Base-by-base conservation (phyloP, 2,113 vertebrate species). In the Stigmatopora argus region DNA sequence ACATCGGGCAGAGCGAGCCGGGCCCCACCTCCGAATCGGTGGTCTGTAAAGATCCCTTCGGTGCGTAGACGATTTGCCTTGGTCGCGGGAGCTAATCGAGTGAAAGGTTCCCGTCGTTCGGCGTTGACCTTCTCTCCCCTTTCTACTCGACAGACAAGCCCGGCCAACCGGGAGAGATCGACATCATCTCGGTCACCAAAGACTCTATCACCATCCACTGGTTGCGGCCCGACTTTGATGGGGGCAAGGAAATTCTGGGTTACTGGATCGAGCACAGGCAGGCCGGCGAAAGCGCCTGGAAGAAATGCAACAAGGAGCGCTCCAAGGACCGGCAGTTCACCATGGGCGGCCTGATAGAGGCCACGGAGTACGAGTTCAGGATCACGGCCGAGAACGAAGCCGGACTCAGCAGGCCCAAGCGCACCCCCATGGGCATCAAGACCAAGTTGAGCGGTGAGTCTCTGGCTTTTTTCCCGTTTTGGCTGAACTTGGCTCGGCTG, bases 11-110 rank as follows among this genome's bases (percentile, higher is more conserved):
- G 66, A 95, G 97, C 47, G 97, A 98, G 80, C 89, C 94, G 64
- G 95, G 96, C 74, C 93, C 92, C 74, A 76, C 89, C 62, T 98
- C 97, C 55, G 97, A 99, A 60, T 86, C 93, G 47, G 91, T 95
- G 70, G 67, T 96, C 75, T 99, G 97, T 92, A 99, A 99, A 86
- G 97, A 99, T 95, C 97, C 97, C 74, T 99, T 98, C 52, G 96
- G 96, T 99, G 89, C 89, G 95, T 86, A 21, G 64, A 34, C 3
- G 2, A 52, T 4, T 14, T 3, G 9, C 34, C 1, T n/a, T 7
- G 1, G 2, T 13, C 11, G 5, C 5, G 23, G 23, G 14, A 56
- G 13, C 23, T 56, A 31, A 31, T 56, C 23, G 14, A 15, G 14
- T 56, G 0, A 56, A 56, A 5, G 13, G 11, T 13, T 53, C 10